Percentiles rank a stretch among this genome's conserved stretches.
Conservation (phyloP, 2,797 vertebrate genomes). For the Petrocephalus schoutedeni region DNA sequence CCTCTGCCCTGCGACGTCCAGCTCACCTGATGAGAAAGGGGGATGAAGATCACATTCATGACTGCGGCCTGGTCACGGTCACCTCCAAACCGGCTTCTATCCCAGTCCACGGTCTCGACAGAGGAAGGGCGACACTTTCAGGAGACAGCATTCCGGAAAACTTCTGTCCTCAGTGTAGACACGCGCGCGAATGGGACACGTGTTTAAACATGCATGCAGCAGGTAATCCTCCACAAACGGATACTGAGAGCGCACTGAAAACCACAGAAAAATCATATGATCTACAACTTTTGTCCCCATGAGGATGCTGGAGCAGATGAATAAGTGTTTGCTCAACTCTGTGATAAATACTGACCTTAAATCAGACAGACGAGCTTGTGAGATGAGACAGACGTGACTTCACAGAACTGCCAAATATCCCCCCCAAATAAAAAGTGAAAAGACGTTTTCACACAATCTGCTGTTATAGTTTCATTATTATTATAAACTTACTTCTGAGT, state of each 20-base stretch:
- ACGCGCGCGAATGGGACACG: not conserved
- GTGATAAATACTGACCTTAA: constrained; percentile 30
- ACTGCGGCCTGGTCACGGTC: no score
- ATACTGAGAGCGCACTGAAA: not conserved
- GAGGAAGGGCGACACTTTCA: not conserved
- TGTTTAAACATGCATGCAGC: not conserved
- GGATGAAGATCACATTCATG: constrained; percentile 17
- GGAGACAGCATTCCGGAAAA: not conserved
- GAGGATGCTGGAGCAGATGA: not conserved
- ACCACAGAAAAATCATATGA: not conserved
- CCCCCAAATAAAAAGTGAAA: not conserved
- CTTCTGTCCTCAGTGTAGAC: not conserved
- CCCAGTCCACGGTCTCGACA: not conserved
- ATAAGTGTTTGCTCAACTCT: constrained; percentile 21
- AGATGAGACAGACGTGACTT: constrained; percentile 25
- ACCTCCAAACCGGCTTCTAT: not conserved
- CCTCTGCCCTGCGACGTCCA: constrained; percentile 64
- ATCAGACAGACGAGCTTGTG: constrained; percentile 18
- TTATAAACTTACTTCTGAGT: not conserved
- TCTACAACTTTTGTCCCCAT: not conserved
- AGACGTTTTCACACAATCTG: constrained; percentile 16
- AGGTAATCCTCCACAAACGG: not conserved
- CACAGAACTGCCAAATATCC: constrained; percentile 18
- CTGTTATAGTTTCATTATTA: constrained; percentile 12
- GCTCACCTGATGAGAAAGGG: constrained; percentile 59